Conservation (phyloP, 2,797 vertebrate species). For the Hemibagrus guttatus region DNA sequence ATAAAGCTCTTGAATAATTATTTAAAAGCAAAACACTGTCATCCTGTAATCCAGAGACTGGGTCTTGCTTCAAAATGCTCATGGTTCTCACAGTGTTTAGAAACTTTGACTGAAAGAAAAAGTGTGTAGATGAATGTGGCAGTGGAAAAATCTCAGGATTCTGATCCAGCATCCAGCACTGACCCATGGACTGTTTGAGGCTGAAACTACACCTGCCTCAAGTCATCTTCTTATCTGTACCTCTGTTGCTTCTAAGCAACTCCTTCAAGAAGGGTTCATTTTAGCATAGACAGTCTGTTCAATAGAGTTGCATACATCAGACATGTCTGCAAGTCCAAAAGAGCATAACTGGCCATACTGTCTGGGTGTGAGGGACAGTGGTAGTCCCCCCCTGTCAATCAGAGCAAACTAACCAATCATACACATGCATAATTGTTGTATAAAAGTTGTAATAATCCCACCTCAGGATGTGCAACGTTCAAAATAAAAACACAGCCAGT, state of each 20-base stretch:
- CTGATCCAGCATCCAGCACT: not conserved
- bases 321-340: not conserved
- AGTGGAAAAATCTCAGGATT: not conserved
- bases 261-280: not conserved
- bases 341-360: not conserved
- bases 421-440: no score
- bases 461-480: not conserved
- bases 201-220: not conserved
- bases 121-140: not conserved
- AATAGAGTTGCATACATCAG: not conserved
- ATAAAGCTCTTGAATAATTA: not conserved
- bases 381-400: not conserved
- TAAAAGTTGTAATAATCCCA: not conserved
- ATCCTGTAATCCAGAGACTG: not conserved
- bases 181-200: not conserved
- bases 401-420: not conserved
- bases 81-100: not conserved
- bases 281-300: not conserved
- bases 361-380: not conserved
- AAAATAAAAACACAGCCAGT: not conserved
- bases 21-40: not conserved
- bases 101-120: not conserved
- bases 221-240: not conserved
- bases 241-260: not conserved
- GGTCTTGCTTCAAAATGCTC: not conserved